Percentiles rank a stretch among this genome's conserved stretches.
Evolutionary conservation across 2,888 invertebrate genomes (phyloP).

Genomic region (Sphaerolaimus hirsutus): DNA sequence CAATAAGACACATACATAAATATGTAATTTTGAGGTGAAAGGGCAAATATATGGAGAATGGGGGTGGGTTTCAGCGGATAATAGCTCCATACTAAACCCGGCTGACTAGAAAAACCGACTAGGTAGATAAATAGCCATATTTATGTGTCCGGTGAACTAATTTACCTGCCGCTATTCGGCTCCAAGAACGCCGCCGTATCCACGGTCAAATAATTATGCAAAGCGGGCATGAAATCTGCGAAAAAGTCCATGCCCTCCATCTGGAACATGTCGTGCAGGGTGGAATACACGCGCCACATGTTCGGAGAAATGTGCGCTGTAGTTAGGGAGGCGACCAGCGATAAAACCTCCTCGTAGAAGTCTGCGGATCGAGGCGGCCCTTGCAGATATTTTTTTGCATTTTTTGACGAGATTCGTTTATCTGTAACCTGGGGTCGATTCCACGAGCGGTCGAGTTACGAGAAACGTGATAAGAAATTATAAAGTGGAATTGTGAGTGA

Average conservation of each 20-base stretch:
- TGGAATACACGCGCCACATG: slow-evolving; percentile 75
- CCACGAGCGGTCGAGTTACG: too few relatives aligned
- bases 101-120: slow-evolving; percentile 67
- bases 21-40: too few relatives aligned
- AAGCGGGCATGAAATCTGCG: slow-evolving; percentile 88
- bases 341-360: slow-evolving; percentile 86
- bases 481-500: too few relatives aligned
- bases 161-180: too few relatives aligned
- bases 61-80: slow-evolving; percentile 8
- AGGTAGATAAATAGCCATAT: too few relatives aligned
- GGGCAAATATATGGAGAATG: too few relatives aligned
- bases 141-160: too few relatives aligned
- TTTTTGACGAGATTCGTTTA: too few relatives aligned
- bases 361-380: slow-evolving; percentile 37
- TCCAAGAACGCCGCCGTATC: slow-evolving; percentile 76
- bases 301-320: slow-evolving; percentile 61
- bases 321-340: slow-evolving; percentile 69
- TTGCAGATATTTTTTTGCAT: too few relatives aligned
- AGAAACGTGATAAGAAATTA: too few relatives aligned
- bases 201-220: slow-evolving; percentile 88
- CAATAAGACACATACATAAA: too few relatives aligned
- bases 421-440: too few relatives aligned
- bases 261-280: slow-evolving; percentile 37
- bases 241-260: slow-evolving; percentile 86
- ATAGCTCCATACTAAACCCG: slow-evolving; percentile 70